These are phyloP conservation scores for Varanus komodoensis DNA, from an alignment of 2,113 vertebrate genomes.

Conservation along the genomic window DNA sequence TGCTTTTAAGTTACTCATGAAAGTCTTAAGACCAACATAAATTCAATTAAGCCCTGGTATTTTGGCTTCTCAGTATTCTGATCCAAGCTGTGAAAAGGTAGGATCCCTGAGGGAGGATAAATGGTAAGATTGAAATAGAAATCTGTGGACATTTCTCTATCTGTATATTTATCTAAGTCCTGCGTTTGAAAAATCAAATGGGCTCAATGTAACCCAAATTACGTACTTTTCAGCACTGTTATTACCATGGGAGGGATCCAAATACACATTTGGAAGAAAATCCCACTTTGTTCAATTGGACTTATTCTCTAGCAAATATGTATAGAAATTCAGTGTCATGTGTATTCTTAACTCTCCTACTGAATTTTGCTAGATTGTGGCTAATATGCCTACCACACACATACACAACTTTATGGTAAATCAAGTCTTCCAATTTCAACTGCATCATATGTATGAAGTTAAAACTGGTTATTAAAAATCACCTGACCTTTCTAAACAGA, in stretches of 20 bases:
- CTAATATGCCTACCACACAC: not conserved
- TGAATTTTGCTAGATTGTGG: not conserved
- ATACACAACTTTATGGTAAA: not conserved
- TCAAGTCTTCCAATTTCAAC: not conserved
- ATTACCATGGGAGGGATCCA: not conserved
- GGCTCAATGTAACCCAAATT: not conserved
- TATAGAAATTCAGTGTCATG: not conserved
- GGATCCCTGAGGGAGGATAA: not conserved
- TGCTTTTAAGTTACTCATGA: not conserved
- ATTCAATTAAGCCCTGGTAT: not conserved
- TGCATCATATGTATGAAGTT: not conserved
- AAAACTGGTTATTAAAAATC: not conserved
- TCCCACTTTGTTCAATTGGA: not conserved
- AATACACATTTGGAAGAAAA: not conserved
- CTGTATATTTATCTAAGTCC: not conserved
- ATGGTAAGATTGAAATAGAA: too few relatives aligned
- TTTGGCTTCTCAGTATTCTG: not conserved
- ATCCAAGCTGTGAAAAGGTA: not conserved
- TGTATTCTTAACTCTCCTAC: not conserved
- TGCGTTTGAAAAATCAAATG: not conserved
- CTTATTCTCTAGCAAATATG: not conserved
- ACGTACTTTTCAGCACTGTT: not conserved
- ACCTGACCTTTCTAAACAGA: not conserved
- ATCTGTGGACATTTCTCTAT: not conserved
- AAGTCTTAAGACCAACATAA: not conserved